Base-by-base conservation (phyloP, 2,113 vertebrate species). In the Ophthalmolycus amberensis region DNA sequence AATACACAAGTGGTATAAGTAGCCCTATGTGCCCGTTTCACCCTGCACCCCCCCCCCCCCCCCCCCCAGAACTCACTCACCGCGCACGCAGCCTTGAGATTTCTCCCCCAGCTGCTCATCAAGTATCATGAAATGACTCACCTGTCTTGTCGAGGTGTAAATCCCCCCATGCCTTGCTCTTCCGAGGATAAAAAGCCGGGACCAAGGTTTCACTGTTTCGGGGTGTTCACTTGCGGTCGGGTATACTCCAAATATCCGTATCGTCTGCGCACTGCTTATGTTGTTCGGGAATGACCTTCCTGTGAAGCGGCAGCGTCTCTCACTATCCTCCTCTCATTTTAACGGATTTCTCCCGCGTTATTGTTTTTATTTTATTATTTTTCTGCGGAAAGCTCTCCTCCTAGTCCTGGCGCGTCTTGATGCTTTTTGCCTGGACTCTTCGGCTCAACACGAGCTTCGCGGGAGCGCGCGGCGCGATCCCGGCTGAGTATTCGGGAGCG, bases 401-500 rank as follows among this genome's bases (percentile, higher is more conserved):
- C 85, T 77, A 34, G 82, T 92, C 91, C 91, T 83, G 84, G 88
- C 84, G 92, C 93, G 93, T 89, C 89, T 85, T 63, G 89, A 92
- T 89, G 91, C 88, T 90, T 84, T 79, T 60, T 77, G 88, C 90
- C 90, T 88, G 74, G 85, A 92, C 93, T 93, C 91, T 86, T 64
- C 71, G 81, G 90, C 91, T 91, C 90, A 87, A 88, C 89, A 80
- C 88, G 86, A 91, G 88, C 90, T 84, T 58, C 60, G 52, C 92
- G 94, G 76, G 94, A 71, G 87, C 94, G 95, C 94, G 95, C 94
- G n/a, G 94, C 95, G 93, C 93, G 92, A 32, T 72, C 94, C 77
- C 89, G 89, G 71, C 72, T 65, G 74, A n/a, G 54, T 78, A 48
- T 85, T 90, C 90, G 91, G 81, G 92, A 91, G 93, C 94, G 94